Base-by-base conservation (phyloP, 2,113 vertebrate genomes). In the Bagarius yarrelli region DNA sequence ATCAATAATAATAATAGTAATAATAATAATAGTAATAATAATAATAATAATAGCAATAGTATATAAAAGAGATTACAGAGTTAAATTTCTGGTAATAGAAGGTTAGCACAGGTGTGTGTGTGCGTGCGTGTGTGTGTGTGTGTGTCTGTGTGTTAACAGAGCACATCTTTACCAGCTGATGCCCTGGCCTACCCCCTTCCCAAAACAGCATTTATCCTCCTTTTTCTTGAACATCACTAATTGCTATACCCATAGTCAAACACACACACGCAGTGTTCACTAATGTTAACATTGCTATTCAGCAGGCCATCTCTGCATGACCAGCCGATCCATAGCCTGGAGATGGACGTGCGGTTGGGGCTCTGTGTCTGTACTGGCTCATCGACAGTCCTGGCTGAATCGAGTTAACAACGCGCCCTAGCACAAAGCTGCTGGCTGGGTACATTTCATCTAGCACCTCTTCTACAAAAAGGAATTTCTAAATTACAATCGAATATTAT, bases 251-350 rank as follows among this genome's bases (percentile, higher is more conserved):
- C 94, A 94, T 94, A 95, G 97, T 96, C 96, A 94, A 94, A 90
- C 94, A 94, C 97, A 97, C 97, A 97, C 97, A 97, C 92, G 92
- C 94, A 92, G 60, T 67, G 73, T 66, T 76, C 92, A 91, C 95
- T 98, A 99, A 99, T 98, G 96, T 95, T 93, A 93, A 91, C 92
- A 95, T 98, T 97, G 94, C 94, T 94, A 98, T 98, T 98, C 96
- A 90, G 94, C 88, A 90, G 92, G 78, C 81, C 72, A 74, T 64
- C 78, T 53, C 77, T 77, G 81, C 74, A 81, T 83, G 81, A 75
- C 78, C 84, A 85, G 57, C 72, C 59, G 66, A 82, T 82, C 81
- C 81, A 82, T 82, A 82, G 78, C 72, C 67, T 80, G 73, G 40
- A 84, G 71, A 84, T 84, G 72, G 78, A 80, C 79, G 72, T 81